Evolutionary conservation across 2,888 invertebrate genomes (phyloP), one percentile per base, ranked within the genome.

Genomic region (Strigamia transsilvanica): DNA sequence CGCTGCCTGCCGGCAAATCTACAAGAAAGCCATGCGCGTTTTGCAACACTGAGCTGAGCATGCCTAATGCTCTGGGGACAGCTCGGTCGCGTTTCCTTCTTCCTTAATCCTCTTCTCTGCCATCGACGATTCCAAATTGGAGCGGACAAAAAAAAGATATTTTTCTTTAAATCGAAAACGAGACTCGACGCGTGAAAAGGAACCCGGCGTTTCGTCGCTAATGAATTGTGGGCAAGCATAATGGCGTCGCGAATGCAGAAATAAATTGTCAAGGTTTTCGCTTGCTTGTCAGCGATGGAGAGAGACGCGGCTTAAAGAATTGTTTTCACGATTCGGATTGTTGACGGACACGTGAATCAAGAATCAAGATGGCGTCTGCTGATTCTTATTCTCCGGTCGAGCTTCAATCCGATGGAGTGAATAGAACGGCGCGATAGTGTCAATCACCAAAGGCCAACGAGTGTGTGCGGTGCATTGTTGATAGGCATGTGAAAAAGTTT

Each of bases 341-440:
- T 56, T 56, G 56, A 56, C n/a, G 56, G 56, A 56, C 56, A 56
- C 56, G n/a, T 73, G 73, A 73, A 73, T 73, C 73, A 73, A 73
- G 73, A 73, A 73, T 73, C 73, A 73, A 73, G 73, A 73, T 73
- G 73, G 73, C 73, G 73, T 27, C 73, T n/a, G 32, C 73, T 73
- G 73, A 73, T 73, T 73, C 32, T 73, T 27, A 73, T 73, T 73
- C 73, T 32, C 32, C 27, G 12, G 7, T 27, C 7, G 73, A 73
- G 32, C 12, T 73, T 27, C 73, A 73, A 73, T 73, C 73, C 32
- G 73, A 73, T 73, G 73, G 32, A 73, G 73, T 73, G 73, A 73
- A 73, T 73, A 27, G 73, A 73, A 32, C 27, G 73, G 27, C 32
- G 73, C 73, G 73, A 73, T 73, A 73, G 73, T 73, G 73, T 73